phyloP scores from a whole-genome alignment of 2,797 vertebrate genomes.

The Oreochromis grahami region DNA sequence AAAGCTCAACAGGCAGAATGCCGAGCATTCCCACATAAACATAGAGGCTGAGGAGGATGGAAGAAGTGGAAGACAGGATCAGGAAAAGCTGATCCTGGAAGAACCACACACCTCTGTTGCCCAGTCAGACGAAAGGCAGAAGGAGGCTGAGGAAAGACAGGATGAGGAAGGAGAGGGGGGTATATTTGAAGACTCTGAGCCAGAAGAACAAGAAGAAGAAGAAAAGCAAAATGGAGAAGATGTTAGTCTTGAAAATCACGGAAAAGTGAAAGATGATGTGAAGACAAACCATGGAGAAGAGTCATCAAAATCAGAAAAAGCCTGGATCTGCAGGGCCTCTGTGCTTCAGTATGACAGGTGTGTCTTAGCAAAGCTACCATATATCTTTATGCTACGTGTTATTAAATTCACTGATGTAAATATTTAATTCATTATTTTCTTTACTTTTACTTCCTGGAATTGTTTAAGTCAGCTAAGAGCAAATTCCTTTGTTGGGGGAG shows the following conservation, averaged over 20 bases:
- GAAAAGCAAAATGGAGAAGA: conserved; percentile 11
- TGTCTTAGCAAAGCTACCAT: neutral
- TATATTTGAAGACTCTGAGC: conserved; percentile 32
- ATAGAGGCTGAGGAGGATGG: conserved; percentile 30
- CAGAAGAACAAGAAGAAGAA: conserved; percentile 42
- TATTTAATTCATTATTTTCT: neutral
- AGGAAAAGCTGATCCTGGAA: conserved; percentile 43
- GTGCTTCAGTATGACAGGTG: conserved; percentile 55
- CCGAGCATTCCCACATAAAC: conserved; percentile 50
- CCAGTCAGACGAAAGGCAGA: conserved; percentile 5
- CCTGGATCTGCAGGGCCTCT: conserved; percentile 1
- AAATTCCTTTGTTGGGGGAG: neutral
- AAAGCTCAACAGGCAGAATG: conserved; percentile 85
- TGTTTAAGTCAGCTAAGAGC: neutral
- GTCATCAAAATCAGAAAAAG: neutral
- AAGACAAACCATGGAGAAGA: conserved; percentile 5
- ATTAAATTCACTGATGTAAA: neutral
- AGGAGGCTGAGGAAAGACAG: neutral
- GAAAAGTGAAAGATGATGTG: conserved; percentile 19
- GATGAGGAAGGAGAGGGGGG: neutral
- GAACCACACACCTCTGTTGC: neutral
- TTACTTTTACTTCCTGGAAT: neutral
- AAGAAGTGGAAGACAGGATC: conserved; percentile 6
- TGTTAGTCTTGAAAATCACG: neutral
- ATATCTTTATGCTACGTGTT: neutral